Percentiles rank a stretch among this genome's conserved stretches.
phyloP scores from a whole-genome alignment of 2,797 vertebrate species.

The Taenioides sp. region DNA sequence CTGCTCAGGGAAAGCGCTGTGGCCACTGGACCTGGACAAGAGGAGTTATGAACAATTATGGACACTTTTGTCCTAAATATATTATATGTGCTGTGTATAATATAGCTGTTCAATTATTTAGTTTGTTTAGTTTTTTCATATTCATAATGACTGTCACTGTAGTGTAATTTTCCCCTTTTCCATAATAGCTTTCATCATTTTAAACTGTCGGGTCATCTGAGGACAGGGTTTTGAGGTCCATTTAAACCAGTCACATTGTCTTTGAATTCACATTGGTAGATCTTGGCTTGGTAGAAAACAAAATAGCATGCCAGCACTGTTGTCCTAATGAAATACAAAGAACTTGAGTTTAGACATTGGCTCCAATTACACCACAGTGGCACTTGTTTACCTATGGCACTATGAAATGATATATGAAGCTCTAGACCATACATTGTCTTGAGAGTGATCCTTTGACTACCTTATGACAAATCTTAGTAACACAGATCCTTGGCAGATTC shows the following conservation, averaged over 20 bases:
- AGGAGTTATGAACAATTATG: conserved; percentile 60
- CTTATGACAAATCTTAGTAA: conserved; percentile 78
- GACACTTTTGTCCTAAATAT: conserved; percentile 9
- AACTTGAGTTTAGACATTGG: conserved; percentile 48
- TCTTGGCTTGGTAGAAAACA: background rate
- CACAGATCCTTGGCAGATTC: conserved; percentile 75
- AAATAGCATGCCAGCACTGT: background rate
- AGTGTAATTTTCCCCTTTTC: background rate
- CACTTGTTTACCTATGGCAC: conserved; percentile 31
- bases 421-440: conserved; percentile 65
- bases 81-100: background rate
- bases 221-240: conserved; percentile 30
- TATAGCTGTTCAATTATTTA: background rate
- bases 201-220: conserved; percentile 40
- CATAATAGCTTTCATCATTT: background rate
- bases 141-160: background rate
- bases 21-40: conserved; percentile 55
- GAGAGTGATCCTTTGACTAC: conserved; percentile 70
- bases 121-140: background rate
- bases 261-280: conserved; percentile 35
- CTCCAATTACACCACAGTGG: conserved; percentile 58
- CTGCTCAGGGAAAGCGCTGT: conserved; percentile 40
- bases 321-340: background rate
- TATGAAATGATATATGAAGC: conserved; percentile 48
- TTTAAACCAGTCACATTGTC: conserved; percentile 61